Evolutionary conservation across 64 coral and sea anemone genomes (phyloP).

Genomic region (Stylophora pistillata): DNA sequence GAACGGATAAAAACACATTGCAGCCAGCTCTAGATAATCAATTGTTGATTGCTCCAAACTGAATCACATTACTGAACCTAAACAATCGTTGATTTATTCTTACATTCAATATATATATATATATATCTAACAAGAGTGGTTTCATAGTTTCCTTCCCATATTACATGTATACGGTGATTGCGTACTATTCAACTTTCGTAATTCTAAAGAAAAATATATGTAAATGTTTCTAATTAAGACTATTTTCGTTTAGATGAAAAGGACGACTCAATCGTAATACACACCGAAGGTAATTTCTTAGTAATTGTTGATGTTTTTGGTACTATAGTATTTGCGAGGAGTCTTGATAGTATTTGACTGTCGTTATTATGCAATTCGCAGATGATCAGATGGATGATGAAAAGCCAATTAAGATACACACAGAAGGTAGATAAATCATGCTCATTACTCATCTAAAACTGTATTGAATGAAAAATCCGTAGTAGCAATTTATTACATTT

Average conservation of each 20-base stretch:
- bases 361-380: background rate
- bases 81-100: no score
- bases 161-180: no score
- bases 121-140: no score
- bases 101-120: no score
- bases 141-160: no score
- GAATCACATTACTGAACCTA: no score
- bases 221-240: background rate
- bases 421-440: background rate
- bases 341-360: background rate
- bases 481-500: no score
- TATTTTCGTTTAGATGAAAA: background rate
- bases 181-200: no score
- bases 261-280: slow-evolving; percentile 11
- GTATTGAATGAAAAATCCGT: background rate
- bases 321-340: background rate
- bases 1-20: no score
- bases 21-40: no score
- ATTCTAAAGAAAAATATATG: no score
- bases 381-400: background rate
- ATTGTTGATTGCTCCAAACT: no score
- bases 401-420: background rate
- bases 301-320: background rate
- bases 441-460: background rate
- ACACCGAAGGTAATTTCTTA: slow-evolving; percentile 1